A percentile compares a stretch with the other conserved stretches of the same genome.
phyloP scores from a whole-genome alignment of 1,140 invertebrate genomes.

The Eurosta solidaginis region DNA sequence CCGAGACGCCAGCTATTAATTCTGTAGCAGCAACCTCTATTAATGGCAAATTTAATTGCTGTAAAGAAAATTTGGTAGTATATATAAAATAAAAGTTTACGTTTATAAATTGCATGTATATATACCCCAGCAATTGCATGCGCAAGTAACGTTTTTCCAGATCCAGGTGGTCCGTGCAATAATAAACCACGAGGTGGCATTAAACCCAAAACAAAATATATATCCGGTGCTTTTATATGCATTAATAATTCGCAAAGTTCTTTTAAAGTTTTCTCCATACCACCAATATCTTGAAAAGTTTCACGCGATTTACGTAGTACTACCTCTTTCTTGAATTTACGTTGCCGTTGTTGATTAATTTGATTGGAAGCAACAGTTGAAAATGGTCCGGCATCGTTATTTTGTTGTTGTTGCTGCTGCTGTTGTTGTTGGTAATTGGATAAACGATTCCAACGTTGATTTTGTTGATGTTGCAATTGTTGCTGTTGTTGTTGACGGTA shows the following conservation, averaged over 20 bases:
- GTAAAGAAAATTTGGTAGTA: constrained; percentile 29
- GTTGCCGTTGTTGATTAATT: constrained; percentile 66
- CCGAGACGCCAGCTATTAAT: constrained; percentile 91
- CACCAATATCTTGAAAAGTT: constrained; percentile 77
- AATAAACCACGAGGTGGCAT: constrained; percentile 82
- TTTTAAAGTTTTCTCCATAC: constrained; percentile 71
- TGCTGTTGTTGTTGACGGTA: constrained; percentile 11
- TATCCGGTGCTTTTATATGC: constrained; percentile 81
- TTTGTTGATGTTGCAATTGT: constrained; percentile 9
- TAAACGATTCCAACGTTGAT: constrained; percentile 9
- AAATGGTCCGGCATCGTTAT: neutral
- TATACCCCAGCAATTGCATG: constrained; percentile 89
- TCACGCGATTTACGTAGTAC: constrained; percentile 59
- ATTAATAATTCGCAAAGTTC: constrained; percentile 78
- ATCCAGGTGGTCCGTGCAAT: constrained; percentile 90
- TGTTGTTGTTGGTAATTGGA: neutral
- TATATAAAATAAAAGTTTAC: neutral
- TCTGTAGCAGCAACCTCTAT: constrained; percentile 89
- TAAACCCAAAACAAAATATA: constrained; percentile 78
- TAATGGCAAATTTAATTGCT: constrained; percentile 75
- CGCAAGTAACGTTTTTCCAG: constrained; percentile 90
- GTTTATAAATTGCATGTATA: constrained; percentile 33
- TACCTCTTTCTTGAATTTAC: constrained; percentile 57
- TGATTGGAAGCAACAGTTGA: neutral
- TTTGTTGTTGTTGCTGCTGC: neutral